Percentiles rank a stretch among this genome's conserved stretches.
These are phyloP conservation scores for Hipparchia sbordonii DNA, from an alignment of 2,888 invertebrate genomes.

Conservation along the genomic window DNA sequence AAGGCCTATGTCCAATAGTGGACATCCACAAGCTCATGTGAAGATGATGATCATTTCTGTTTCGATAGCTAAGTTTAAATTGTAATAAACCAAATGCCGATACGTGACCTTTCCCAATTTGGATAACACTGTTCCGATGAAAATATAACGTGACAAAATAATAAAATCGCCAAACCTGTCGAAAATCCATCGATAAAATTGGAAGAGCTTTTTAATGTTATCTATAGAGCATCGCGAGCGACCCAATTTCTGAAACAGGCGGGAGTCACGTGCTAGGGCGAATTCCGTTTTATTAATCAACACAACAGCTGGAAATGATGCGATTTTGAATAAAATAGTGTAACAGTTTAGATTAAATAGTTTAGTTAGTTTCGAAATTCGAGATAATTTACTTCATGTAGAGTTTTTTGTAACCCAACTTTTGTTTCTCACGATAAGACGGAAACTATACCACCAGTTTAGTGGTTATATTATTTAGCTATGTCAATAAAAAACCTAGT, in stretches of 20 bases:
- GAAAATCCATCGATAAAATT: constrained; percentile 39
- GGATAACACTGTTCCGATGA: not conserved
- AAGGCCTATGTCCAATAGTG: too few species aligned
- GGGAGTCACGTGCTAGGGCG: constrained; percentile 65
- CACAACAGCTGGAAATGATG: constrained; percentile 48
- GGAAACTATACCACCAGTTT: too few species aligned
- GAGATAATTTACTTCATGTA: too few species aligned
- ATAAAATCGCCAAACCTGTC: constrained; percentile 36
- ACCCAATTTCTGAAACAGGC: constrained; percentile 67
- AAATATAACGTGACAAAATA: constrained; percentile 24
- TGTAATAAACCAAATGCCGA: not conserved
- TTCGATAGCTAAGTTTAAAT: not conserved
- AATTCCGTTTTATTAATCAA: constrained; percentile 57
- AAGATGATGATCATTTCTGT: too few species aligned
- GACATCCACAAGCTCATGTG: too few species aligned
- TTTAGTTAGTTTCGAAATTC: too few species aligned
- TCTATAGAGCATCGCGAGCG: constrained; percentile 46
- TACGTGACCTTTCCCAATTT: constrained; percentile 11
- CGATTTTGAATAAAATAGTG: constrained; percentile 17
- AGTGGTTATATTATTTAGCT: too few species aligned
- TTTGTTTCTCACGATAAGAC: too few species aligned
- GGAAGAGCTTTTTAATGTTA: constrained; percentile 52
- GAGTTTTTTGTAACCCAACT: too few species aligned
- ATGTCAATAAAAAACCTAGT: too few species aligned
- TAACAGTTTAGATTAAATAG: too few species aligned